Conservation (phyloP, 2,113 vertebrate species). For the Rhea pennata region DNA sequence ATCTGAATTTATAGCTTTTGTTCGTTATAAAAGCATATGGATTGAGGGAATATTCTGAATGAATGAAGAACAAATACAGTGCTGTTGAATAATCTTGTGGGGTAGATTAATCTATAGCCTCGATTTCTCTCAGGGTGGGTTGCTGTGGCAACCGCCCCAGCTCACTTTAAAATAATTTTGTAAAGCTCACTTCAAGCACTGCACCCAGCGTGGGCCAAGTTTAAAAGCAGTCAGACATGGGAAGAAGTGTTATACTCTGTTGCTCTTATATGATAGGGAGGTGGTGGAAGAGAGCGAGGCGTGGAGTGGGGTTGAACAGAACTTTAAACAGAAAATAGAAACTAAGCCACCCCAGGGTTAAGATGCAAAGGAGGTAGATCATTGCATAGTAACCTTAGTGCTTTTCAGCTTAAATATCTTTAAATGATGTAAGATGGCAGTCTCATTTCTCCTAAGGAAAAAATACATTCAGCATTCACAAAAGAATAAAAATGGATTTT, state of each 20-base stretch:
- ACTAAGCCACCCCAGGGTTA: constrained; percentile 54
- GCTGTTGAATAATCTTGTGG: constrained; percentile 79
- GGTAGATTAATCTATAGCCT: constrained; percentile 84
- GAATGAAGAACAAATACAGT: constrained; percentile 77
- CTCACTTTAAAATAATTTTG: constrained; percentile 83
- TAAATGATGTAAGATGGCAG: constrained; percentile 42
- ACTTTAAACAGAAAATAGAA: constrained; percentile 67
- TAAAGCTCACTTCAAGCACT: constrained; percentile 83
- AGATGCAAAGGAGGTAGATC: constrained; percentile 35
- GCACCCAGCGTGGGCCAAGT: constrained; percentile 81
- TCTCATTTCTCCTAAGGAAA: constrained; percentile 45
- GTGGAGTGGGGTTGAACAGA: constrained; percentile 38
- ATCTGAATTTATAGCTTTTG: constrained; percentile 59
- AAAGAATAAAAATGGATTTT: constrained; percentile 43
- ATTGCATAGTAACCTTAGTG: constrained; percentile 41
- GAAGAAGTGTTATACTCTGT: constrained; percentile 72
- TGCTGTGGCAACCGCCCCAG: constrained; percentile 84
- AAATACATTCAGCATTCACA: constrained; percentile 1
- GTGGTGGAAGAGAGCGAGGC: constrained; percentile 48
- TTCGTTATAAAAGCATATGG: constrained; percentile 72
- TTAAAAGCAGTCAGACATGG: constrained; percentile 84
- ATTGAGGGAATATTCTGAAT: constrained; percentile 75
- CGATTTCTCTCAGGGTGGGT: constrained; percentile 82
- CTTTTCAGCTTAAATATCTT: constrained; percentile 51
- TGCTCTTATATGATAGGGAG: constrained; percentile 72